Evolutionary conservation across 2,888 invertebrate species (phyloP).

Genomic region (Patella depressa): DNA sequence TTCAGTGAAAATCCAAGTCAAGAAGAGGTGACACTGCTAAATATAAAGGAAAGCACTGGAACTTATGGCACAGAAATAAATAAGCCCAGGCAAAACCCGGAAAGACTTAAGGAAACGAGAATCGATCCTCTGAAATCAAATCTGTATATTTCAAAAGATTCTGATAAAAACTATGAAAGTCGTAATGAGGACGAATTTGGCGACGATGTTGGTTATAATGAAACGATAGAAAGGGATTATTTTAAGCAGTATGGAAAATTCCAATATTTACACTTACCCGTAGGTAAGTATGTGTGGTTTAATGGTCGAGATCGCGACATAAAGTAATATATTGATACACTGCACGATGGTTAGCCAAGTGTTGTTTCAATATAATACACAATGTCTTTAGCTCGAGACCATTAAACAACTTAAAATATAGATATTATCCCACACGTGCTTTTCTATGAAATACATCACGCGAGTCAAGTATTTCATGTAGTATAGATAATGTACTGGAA

Average conservation of each 20-base stretch:
- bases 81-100: constrained; percentile 46
- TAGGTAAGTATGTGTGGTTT: constrained; percentile 42
- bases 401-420: no score
- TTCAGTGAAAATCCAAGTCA: constrained; percentile 50
- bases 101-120: constrained; percentile 42
- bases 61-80: constrained; percentile 48
- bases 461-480: no score
- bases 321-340: no score
- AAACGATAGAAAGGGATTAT: constrained; percentile 45
- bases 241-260: constrained; percentile 42
- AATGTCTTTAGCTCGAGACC: no score
- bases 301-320: no score
- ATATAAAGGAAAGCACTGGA: constrained; percentile 52
- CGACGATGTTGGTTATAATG: constrained; percentile 62
- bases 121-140: constrained; percentile 44
- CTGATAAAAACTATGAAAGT: constrained; percentile 52
- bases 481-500: no score
- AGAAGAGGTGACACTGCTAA: constrained; percentile 58
- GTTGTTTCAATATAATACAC: no score
- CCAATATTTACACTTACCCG: constrained; percentile 53
- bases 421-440: no score
- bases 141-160: constrained; percentile 45
- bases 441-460: no score
- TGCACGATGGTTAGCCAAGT: no score
- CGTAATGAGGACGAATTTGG: constrained; percentile 60